A percentile compares a stretch with the other conserved stretches of the same genome.
Evolutionary conservation across 2,888 invertebrate species (phyloP).

Genomic region (Brachynemurus nebulosus): DNA sequence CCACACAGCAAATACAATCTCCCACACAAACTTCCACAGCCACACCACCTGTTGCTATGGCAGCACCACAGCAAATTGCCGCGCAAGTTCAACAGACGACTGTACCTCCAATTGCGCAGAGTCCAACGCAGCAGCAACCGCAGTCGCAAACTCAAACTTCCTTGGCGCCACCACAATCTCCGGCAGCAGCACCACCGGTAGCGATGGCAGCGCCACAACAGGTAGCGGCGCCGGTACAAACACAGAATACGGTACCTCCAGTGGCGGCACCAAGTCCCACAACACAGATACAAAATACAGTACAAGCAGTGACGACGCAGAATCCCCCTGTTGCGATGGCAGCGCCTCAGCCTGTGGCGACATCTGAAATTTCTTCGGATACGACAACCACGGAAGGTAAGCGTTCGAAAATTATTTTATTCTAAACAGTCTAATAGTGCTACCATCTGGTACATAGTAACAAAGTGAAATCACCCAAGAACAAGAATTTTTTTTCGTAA

Average conservation of each 20-base stretch:
- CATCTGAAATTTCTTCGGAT: not conserved
- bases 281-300: not conserved
- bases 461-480: too few relatives aligned
- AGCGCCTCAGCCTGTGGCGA: not conserved
- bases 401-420: too few relatives aligned
- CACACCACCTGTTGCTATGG: conserved; percentile 15
- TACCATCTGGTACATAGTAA: too few relatives aligned
- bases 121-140: not conserved
- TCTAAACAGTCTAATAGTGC: too few relatives aligned
- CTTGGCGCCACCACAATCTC: too few relatives aligned
- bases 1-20: conserved; percentile 22
- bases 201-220: conserved; percentile 17
- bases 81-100: not conserved
- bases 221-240: conserved; percentile 11
- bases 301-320: not conserved
- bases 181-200: conserved; percentile 17
- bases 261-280: conserved; percentile 13
- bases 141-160: not conserved
- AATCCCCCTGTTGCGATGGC: not conserved
- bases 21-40: conserved; percentile 23
- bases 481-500: too few relatives aligned
- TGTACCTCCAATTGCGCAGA: not conserved
- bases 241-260: conserved; percentile 8
- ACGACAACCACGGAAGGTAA: not conserved
- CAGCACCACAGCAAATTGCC: conserved; percentile 5